These are phyloP conservation scores for Pachydiplax longipennis DNA, from an alignment of 2,888 invertebrate species.

Conservation along the genomic window DNA sequence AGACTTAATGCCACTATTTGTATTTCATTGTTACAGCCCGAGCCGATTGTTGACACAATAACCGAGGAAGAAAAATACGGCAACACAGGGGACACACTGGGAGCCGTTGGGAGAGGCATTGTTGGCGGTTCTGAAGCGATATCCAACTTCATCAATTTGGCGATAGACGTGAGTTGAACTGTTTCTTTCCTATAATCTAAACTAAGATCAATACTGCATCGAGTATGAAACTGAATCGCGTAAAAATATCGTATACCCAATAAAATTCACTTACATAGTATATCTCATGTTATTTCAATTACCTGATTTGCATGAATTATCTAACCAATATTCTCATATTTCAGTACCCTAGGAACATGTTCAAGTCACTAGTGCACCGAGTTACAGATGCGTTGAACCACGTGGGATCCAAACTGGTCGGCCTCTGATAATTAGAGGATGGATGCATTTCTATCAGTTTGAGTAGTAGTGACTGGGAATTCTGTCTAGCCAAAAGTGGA, in stretches of 20 bases:
- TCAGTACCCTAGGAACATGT: slow-evolving; percentile 25
- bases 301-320: neutral
- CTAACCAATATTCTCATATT: neutral
- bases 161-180: slow-evolving; percentile 67
- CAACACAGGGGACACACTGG: slow-evolving; percentile 74
- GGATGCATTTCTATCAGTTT: too few species aligned
- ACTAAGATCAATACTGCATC: too few species aligned
- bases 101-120: slow-evolving; percentile 68
- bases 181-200: too few species aligned
- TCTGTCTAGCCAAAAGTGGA: too few species aligned
- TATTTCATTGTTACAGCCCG: slow-evolving; percentile 59
- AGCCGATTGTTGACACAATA: slow-evolving; percentile 78
- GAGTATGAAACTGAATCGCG: too few species aligned
- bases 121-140: slow-evolving; percentile 74
- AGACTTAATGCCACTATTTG: neutral
- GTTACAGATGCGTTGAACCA: slow-evolving; percentile 28
- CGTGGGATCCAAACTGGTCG: slow-evolving; percentile 27
- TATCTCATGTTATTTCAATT: neutral
- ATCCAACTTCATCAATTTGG: slow-evolving; percentile 69
- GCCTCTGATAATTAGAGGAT: neutral
- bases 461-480: too few species aligned
- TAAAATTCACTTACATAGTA: too few species aligned
- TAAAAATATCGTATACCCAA: too few species aligned
- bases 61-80: slow-evolving; percentile 81
- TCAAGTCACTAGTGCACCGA: slow-evolving; percentile 8